Evolutionary conservation across 1,140 invertebrate species (phyloP).

Genomic region (Eriosoma lanigerum): DNA sequence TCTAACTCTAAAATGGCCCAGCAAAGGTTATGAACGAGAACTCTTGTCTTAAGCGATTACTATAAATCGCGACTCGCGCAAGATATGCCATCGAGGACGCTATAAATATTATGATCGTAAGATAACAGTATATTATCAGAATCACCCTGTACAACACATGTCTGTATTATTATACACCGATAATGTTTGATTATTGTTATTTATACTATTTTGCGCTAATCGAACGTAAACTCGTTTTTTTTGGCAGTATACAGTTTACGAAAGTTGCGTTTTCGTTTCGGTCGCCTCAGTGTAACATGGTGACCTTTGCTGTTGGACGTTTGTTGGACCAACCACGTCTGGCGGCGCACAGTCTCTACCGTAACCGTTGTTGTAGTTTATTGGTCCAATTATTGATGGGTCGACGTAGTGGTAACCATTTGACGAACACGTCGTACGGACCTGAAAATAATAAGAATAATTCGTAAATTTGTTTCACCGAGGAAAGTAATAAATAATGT

Average conservation of each 20-base stretch:
- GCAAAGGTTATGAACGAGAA: too few relatives aligned
- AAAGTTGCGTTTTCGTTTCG: not conserved
- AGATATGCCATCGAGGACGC: too few relatives aligned
- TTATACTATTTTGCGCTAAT: too few relatives aligned
- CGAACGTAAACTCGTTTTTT: too few relatives aligned
- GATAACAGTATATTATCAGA: not conserved
- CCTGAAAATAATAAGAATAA: not conserved
- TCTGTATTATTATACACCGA: too few relatives aligned
- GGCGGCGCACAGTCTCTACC: constrained; percentile 20
- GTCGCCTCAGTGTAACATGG: not conserved
- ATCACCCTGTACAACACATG: not conserved
- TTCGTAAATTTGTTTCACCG: too few relatives aligned
- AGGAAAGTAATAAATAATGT: too few relatives aligned
- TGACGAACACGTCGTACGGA: constrained; percentile 36
- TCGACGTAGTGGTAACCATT: constrained; percentile 45
- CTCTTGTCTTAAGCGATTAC: too few relatives aligned
- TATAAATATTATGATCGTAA: too few relatives aligned
- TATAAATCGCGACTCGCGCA: too few relatives aligned
- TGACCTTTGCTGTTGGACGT: constrained; percentile 7
- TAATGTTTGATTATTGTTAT: too few relatives aligned
- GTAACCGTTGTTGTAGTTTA: not conserved
- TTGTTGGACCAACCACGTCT: constrained; percentile 3
- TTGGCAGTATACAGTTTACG: not conserved
- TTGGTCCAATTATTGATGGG: not conserved
- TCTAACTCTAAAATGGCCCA: too few relatives aligned